Base-by-base conservation (phyloP, 2,113 vertebrate species). In the Catharus bicknelli region DNA sequence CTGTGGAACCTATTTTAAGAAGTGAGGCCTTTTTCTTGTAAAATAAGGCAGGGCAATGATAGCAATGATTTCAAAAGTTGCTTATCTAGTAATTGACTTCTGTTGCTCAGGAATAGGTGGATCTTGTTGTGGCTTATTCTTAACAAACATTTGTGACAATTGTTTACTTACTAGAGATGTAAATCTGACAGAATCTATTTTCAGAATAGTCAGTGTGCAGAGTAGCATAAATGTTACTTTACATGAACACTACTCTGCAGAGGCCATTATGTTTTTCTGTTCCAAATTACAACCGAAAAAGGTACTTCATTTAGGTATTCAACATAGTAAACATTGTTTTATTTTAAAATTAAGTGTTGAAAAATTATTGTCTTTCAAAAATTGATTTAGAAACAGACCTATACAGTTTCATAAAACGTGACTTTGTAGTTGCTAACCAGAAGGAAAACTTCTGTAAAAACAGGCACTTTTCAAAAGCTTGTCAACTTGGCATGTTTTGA, bases 401-500 rank as follows among this genome's bases (percentile, higher is more conserved):
- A 62, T 70, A 47, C 11, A 59, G 22, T 83, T 92, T 55, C 51
- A 62, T 82, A 74, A 91, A 92, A 67, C 51, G 25, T 42, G 67
- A 63, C 43, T 92, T 90, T 3, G 4, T 66, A 47, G 36, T 62
- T 80, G 62, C 38, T 69, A 64, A 55, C 32, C 16, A 64, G 38
- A 74, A 90, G 58, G 51, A 92, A 43, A 92, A 79, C 54, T 78
- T 43, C 47, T 42, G 14, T 89, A 73, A 84, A 72, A 92, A 61
- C 30, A 92, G 57, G 61, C 83, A 42, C 27, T 90, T 91, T 72
- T 69, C 53, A 61, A 81, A 81, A 88, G 62, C 85, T 73, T 76
- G 58, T 93, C 88, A 62, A 11, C 19, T 69, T 86, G 82, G 32
- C 81, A 81, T 92, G 70, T 94, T 97, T 93, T 95, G 86, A 90